Conservation (phyloP, 2,797 vertebrate genomes). For the Yasuhikotakia modesta region DNA sequence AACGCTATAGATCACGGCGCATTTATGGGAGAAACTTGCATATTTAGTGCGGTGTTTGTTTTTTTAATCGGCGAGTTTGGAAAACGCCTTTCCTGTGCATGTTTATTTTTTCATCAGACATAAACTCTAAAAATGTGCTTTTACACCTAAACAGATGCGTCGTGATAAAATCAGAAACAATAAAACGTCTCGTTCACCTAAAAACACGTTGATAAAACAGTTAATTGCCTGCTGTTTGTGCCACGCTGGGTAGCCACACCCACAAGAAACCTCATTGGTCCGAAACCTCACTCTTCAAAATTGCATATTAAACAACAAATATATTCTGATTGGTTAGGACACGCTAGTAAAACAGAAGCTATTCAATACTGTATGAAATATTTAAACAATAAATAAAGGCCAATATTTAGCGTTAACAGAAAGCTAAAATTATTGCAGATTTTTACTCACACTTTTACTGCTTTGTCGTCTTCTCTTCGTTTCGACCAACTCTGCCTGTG, state of each 20-base stretch:
- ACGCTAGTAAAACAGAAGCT: too few relatives aligned
- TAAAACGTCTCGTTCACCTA: too few relatives aligned
- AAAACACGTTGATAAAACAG: too few relatives aligned
- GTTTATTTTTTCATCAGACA: neutral
- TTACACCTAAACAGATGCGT: neutral
- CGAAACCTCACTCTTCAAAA: too few relatives aligned
- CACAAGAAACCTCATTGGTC: too few relatives aligned
- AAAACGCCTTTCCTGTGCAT: neutral
- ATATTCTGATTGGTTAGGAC: too few relatives aligned
- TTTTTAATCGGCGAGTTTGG: constrained; percentile 16
- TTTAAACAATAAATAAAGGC: neutral
- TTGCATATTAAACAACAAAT: too few relatives aligned
- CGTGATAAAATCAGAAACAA: neutral
- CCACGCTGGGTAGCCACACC: too few relatives aligned
- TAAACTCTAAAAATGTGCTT: neutral
- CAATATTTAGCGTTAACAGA: neutral
- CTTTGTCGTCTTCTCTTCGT: constrained; percentile 95
- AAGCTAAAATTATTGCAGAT: neutral
- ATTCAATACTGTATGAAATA: neutral
- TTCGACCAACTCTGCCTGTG: constrained; percentile 94
- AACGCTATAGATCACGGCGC: constrained; percentile 28
- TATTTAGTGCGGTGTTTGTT: constrained; percentile 26
- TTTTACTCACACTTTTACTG: constrained; percentile 55
- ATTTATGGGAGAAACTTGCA: constrained; percentile 28
- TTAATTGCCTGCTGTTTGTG: too few relatives aligned